A percentile compares a stretch with the other conserved stretches of the same genome.
phyloP scores from a whole-genome alignment of 2,888 invertebrate species.

The Cephalotes varians region DNA sequence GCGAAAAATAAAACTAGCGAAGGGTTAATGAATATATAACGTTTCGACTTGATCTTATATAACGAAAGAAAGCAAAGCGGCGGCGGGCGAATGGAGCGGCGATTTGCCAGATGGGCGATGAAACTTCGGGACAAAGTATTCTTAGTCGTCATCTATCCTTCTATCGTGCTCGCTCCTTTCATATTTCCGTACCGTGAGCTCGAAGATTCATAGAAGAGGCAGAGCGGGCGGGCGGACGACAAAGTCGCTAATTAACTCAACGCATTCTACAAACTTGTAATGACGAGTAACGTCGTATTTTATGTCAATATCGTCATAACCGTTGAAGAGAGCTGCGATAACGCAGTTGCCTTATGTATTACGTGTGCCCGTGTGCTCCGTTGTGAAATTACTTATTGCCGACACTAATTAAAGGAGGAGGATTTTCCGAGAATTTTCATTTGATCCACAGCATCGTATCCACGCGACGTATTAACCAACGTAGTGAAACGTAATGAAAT shows the following conservation, averaged over 20 bases:
- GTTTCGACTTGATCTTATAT: conserved; percentile 69
- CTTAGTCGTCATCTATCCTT: conserved; percentile 38
- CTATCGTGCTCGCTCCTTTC: conserved; percentile 44
- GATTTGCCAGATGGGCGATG: conserved; percentile 43
- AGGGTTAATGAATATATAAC: conserved; percentile 73
- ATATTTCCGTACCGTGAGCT: conserved; percentile 44
- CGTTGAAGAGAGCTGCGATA: conserved; percentile 14
- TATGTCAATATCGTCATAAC: conserved; percentile 34
- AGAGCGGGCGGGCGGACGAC: conserved; percentile 35
- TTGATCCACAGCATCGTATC: conserved; percentile 3
- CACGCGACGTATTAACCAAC: background rate
- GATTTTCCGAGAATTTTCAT: conserved; percentile 39
- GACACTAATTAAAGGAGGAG: conserved; percentile 47
- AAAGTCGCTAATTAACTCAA: conserved; percentile 71
- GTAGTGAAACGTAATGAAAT: conserved; percentile 18
- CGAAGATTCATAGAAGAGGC: conserved; percentile 56
- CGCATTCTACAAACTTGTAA: conserved; percentile 69
- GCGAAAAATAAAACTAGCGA: conserved; percentile 54
- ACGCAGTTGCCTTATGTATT: conserved; percentile 23
- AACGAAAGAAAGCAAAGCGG: conserved; percentile 60
- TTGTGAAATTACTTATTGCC: conserved; percentile 52
- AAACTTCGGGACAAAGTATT: conserved; percentile 62
- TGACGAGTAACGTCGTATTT: conserved; percentile 57
- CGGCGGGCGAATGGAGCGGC: background rate
- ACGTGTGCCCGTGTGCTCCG: background rate